Conservation (phyloP, 1,140 invertebrate species). For the Lamellibrachia luymesi region DNA sequence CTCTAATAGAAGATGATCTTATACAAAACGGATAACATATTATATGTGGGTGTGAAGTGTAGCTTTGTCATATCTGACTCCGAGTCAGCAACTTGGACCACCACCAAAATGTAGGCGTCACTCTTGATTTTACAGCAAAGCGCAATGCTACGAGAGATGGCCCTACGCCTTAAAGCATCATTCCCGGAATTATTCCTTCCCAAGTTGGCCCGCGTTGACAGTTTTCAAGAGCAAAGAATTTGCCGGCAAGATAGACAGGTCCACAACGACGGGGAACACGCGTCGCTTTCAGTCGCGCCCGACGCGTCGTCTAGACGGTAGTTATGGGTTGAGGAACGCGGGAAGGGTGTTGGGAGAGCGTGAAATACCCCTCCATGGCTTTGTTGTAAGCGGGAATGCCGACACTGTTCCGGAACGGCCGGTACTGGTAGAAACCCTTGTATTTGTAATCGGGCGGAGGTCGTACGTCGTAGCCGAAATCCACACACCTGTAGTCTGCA, state of each 20-base stretch:
- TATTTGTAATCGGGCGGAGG: neutral
- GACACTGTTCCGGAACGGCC: neutral
- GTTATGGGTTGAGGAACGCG: neutral
- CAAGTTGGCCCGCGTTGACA: neutral
- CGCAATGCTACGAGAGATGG: neutral
- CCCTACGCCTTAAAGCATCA: neutral
- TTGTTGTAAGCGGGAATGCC: neutral
- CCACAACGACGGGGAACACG: neutral
- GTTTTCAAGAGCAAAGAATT: neutral
- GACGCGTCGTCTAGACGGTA: neutral
- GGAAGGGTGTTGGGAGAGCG: neutral
- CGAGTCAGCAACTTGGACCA: neutral
- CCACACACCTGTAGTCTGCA: neutral
- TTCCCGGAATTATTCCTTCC: neutral
- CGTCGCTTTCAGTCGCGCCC: neutral
- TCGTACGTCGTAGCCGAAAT: neutral
- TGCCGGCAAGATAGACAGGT: neutral
- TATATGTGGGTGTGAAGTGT: neutral
- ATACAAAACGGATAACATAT: neutral
- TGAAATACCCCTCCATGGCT: neutral
- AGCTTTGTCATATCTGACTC: neutral
- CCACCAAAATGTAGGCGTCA: neutral
- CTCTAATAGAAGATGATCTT: neutral
- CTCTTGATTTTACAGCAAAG: neutral
- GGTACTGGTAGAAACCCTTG: neutral